These are phyloP conservation scores for Entomyzon cyanotis DNA, from an alignment of 2,113 vertebrate species.

Conservation along the genomic window DNA sequence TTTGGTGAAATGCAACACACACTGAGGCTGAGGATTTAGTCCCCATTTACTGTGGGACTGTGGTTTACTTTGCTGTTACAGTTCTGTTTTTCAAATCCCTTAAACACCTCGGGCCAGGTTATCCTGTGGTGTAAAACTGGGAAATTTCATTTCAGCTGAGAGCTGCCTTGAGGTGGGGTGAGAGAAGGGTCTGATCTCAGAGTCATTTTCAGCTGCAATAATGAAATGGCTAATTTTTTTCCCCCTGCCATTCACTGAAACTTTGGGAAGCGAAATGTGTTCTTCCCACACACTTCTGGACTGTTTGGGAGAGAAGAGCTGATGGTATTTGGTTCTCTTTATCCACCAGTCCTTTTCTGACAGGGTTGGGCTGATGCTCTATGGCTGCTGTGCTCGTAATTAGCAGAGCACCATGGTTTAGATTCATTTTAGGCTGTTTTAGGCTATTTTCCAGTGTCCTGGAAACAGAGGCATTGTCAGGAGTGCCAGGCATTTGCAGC, in stretches of 20 bases:
- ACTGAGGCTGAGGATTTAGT: background rate
- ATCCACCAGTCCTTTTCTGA: background rate
- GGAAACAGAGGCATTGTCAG: background rate
- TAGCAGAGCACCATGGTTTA: slow-evolving; percentile 5
- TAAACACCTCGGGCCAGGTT: background rate
- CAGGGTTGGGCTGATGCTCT: background rate
- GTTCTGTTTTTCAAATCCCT: background rate
- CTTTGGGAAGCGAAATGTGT: background rate
- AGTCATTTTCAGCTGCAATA: background rate
- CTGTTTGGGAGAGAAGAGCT: background rate
- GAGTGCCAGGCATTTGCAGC: slow-evolving; percentile 8
- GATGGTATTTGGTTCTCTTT: background rate
- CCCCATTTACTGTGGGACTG: background rate
- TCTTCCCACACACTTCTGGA: background rate
- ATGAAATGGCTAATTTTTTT: background rate
- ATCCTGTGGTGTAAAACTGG: background rate
- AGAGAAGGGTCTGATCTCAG: background rate
- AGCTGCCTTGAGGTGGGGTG: background rate
- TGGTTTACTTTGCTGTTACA: background rate
- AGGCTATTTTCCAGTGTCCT: background rate
- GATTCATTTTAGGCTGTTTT: background rate
- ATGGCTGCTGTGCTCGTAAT: slow-evolving; percentile 19
- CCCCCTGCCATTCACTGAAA: background rate
- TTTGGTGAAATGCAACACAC: background rate
- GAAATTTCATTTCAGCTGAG: background rate